These are phyloP conservation scores for Nemurella pictetii DNA, from an alignment of 2,888 invertebrate species.

Conservation along the genomic window DNA sequence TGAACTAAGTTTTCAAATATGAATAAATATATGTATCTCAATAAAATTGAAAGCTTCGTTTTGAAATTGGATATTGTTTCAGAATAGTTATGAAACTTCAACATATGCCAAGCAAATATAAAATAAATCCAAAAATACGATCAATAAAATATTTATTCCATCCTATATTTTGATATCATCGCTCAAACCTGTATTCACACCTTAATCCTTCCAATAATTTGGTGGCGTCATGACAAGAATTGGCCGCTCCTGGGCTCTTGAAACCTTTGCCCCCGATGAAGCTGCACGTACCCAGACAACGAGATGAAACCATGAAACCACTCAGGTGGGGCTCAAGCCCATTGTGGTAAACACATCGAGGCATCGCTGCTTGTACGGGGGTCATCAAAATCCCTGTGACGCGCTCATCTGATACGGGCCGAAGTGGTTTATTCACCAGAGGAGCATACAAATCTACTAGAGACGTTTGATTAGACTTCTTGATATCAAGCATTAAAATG, in stretches of 20 bases:
- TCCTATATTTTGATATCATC: conserved; percentile 10
- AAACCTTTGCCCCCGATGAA: conserved; percentile 2
- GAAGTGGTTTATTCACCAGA: conserved; percentile 15
- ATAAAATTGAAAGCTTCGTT: too few relatives aligned
- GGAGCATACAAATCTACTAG: conserved; percentile 5
- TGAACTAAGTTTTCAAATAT: not conserved
- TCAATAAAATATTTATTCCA: not conserved
- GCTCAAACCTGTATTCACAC: conserved; percentile 18
- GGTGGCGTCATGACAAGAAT: conserved; percentile 6
- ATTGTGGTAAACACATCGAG: not conserved
- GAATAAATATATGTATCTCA: too few relatives aligned
- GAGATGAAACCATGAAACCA: not conserved
- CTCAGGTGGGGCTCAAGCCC: not conserved
- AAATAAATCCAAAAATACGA: too few relatives aligned
- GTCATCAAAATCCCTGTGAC: conserved; percentile 1
- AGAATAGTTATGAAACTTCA: too few relatives aligned
- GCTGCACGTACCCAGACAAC: not conserved
- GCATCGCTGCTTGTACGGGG: not conserved
- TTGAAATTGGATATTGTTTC: too few relatives aligned
- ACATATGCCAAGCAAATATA: too few relatives aligned
- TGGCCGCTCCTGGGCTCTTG: conserved; percentile 6
- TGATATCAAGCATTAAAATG: conserved; percentile 14
- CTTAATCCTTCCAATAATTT: conserved; percentile 17
- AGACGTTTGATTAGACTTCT: conserved; percentile 22
- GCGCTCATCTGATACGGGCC: conserved; percentile 8